Evolutionary conservation across 2,888 invertebrate species (phyloP), one percentile per base, ranked within the genome.

Genomic region (Ichneumoninae sp.): DNA sequence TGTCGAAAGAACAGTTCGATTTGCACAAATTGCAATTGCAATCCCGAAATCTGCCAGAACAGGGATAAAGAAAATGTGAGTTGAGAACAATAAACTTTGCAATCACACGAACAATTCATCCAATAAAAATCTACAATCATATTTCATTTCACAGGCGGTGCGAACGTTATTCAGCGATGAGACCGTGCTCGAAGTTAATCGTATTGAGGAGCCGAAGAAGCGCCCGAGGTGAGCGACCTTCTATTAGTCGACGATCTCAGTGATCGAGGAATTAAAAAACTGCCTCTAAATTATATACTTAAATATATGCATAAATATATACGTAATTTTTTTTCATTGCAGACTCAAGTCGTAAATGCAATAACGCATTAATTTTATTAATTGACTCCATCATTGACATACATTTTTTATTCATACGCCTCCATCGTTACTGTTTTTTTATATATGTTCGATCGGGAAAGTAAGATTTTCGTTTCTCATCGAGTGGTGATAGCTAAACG

Each of bases 21-120:
- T 0, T 96, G 96, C 88, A 26, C 30, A 36, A 89, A 94, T 0
- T 96, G 96, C 88, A 94, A 95, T 70, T 96, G 96, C 84, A 94
- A 94, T 87, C 87, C 91, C 0, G 93, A 92, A 8, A 88, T 92
- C 0, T 96, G 95, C 85, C 83, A 90, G 57, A 95, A 95, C 86
- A 92, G 86, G 81, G 88, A 91, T 60, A 63, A 80, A 47, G 86
- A 85, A 19, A 88, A 88, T 33, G 89, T 88, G 74, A 88, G 89
- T 86, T 33, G 3, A 70, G 22, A 52, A 33, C 26, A 16, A 47
- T 30, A 60, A 22, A 69, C 16, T 0, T 4, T 16, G 16, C n/a
- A 16, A 57, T n/a, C 10, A 52, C 3, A 65, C 33, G 52, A 10
- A 54, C 3, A 65, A 50, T 76, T 19, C 40, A 4, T 63, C 7